Evolutionary conservation across 2,797 vertebrate species (phyloP).

Genomic region (Tadarida brasiliensis): DNA sequence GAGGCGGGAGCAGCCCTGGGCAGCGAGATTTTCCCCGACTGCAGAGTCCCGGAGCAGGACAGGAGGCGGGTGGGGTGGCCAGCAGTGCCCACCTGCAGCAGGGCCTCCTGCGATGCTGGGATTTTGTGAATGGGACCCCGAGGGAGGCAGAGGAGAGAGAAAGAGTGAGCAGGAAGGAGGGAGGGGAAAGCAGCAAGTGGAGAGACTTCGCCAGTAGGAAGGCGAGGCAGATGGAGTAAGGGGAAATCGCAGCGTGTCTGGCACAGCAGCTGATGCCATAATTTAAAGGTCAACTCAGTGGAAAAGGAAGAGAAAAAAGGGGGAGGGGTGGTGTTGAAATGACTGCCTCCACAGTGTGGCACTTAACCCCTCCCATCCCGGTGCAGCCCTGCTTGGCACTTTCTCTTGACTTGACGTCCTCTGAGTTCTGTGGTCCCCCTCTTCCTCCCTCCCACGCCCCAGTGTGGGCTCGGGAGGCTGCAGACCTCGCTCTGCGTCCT

Average conservation of each 20-base stretch:
- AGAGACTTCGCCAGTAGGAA: constrained; percentile 66
- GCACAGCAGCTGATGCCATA: constrained; percentile 74
- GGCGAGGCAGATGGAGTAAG: constrained; percentile 78
- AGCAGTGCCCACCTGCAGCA: not conserved
- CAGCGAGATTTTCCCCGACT: not conserved
- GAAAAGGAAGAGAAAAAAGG: constrained; percentile 69
- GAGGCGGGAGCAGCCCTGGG: not conserved
- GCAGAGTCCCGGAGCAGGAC: not conserved
- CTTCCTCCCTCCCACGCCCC: not conserved
- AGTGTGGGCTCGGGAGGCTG: not conserved
- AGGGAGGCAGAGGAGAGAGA: constrained; percentile 39
- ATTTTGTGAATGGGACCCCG: constrained; percentile 76
- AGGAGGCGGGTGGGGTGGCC: accelerated
- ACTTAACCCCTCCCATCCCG: constrained; percentile 39
- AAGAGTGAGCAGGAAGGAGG: constrained; percentile 42
- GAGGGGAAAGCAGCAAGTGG: not conserved
- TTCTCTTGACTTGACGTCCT: not conserved
- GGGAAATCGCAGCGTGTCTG: constrained; percentile 79
- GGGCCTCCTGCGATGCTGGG: not conserved
- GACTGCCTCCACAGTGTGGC: constrained; percentile 25
- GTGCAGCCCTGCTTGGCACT: not conserved
- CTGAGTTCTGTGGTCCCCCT: not conserved
- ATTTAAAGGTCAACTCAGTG: constrained; percentile 83
- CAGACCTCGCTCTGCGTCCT: not conserved
- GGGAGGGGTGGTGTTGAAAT: constrained; percentile 50